These are phyloP conservation scores for Sitta europaea DNA, from an alignment of 2,113 vertebrate genomes.

Conservation along the genomic window DNA sequence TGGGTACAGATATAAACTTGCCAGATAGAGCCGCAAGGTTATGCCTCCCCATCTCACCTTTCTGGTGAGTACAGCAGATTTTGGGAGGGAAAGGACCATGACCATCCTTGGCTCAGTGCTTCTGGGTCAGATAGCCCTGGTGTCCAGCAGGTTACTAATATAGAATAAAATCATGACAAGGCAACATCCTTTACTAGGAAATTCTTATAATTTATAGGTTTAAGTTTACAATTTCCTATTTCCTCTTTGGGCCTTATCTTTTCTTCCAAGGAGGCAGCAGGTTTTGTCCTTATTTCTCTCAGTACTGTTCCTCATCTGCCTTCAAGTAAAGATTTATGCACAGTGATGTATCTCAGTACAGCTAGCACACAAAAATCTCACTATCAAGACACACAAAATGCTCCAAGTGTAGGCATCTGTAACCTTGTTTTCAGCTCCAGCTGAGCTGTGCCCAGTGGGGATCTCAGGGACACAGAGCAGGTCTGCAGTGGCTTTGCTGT, in stretches of 20 bases:
- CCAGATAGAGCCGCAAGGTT: neutral
- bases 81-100: neutral
- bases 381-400: neutral
- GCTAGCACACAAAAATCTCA: neutral
- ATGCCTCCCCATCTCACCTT: neutral
- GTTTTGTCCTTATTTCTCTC: neutral
- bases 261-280: neutral
- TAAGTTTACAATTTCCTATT: neutral
- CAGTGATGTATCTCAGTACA: neutral
- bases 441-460: neutral
- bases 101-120: neutral
- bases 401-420: neutral
- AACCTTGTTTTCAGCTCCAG: neutral
- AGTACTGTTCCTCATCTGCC: neutral
- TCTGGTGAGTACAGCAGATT: neutral
- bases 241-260: neutral
- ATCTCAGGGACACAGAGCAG: neutral
- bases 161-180: neutral
- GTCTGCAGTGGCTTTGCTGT: neutral
- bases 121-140: neutral
- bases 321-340: neutral
- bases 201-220: neutral
- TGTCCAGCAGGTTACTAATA: fast-evolving
- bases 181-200: neutral
- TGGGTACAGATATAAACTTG: neutral